Percentiles rank a stretch among this genome's conserved stretches.
phyloP scores from a whole-genome alignment of 2,113 vertebrate species.

The Sisor rabdophorus region DNA sequence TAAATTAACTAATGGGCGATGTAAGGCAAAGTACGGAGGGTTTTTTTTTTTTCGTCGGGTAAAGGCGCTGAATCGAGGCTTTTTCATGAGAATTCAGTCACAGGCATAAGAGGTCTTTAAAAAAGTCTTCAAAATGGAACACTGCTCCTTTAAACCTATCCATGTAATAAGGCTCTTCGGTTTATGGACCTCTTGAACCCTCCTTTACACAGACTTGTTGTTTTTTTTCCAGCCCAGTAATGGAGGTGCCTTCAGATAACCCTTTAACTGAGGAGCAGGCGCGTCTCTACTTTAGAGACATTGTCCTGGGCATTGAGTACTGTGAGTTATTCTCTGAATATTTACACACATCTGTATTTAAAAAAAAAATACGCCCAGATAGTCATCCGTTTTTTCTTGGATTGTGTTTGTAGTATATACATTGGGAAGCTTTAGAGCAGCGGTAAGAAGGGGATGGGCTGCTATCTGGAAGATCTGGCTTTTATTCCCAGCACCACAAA shows the following conservation, averaged over 20 bases:
- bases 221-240: constrained; percentile 77
- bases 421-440: no score
- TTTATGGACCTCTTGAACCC: constrained; percentile 3
- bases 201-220: constrained; percentile 4
- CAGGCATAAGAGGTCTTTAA: no score
- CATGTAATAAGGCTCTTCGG: neutral
- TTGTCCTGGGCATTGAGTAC: constrained; percentile 95
- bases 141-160: neutral
- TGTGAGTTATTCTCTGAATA: constrained; percentile 72
- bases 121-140: neutral
- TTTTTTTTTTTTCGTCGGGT: no score
- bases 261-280: constrained; percentile 87
- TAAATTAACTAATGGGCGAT: no score
- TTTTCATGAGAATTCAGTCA: neutral
- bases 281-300: constrained; percentile 85
- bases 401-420: neutral
- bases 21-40: no score
- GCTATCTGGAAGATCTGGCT: no score
- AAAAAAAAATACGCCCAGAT: neutral
- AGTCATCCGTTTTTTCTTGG: neutral
- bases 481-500: no score
- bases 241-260: constrained; percentile 89
- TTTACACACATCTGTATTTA: neutral
- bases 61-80: no score
- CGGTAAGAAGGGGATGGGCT: no score